A percentile compares a stretch with the other conserved stretches of the same genome.
phyloP scores from a whole-genome alignment of 2,888 invertebrate species.

The Pyrochroa serraticornis region DNA sequence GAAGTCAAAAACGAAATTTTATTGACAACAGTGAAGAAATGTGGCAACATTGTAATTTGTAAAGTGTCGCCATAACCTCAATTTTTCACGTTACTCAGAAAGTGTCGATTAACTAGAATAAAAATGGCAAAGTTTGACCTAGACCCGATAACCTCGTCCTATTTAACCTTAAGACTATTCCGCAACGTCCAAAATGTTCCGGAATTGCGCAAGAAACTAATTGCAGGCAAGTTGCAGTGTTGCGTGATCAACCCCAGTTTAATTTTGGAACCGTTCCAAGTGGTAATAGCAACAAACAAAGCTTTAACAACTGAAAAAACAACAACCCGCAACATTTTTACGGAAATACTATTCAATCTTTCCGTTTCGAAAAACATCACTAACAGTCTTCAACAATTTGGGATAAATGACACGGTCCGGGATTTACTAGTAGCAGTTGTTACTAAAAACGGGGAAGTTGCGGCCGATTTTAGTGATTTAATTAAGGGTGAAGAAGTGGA shows the following conservation, averaged over 20 bases:
- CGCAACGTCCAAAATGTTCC: conserved; percentile 65
- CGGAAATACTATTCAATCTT: conserved; percentile 72
- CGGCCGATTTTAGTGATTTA: conserved; percentile 53
- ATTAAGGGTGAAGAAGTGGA: conserved; percentile 64
- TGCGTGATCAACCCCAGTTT: conserved; percentile 67
- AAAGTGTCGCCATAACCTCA: no score
- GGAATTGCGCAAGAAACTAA: conserved; percentile 62
- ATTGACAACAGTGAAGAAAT: no score
- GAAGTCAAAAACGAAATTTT: no score
- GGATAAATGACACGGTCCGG: conserved; percentile 61
- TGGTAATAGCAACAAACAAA: conserved; percentile 71
- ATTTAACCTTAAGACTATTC: conserved; percentile 60
- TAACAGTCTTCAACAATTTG: conserved; percentile 70
- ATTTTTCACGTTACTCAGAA: not conserved
- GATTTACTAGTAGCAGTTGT: conserved; percentile 60
- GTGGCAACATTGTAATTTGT: no score
- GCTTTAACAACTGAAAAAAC: conserved; percentile 64
- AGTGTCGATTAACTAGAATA: no score
- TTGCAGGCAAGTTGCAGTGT: conserved; percentile 65
- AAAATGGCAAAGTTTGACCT: conserved; percentile 36
- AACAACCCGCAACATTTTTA: conserved; percentile 67
- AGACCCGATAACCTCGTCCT: conserved; percentile 43
- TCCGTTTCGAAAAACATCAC: conserved; percentile 73
- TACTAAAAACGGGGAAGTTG: conserved; percentile 45
- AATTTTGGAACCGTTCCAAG: conserved; percentile 66